phyloP scores from a whole-genome alignment of 2,888 invertebrate genomes.

The Danaus chrysippus region DNA sequence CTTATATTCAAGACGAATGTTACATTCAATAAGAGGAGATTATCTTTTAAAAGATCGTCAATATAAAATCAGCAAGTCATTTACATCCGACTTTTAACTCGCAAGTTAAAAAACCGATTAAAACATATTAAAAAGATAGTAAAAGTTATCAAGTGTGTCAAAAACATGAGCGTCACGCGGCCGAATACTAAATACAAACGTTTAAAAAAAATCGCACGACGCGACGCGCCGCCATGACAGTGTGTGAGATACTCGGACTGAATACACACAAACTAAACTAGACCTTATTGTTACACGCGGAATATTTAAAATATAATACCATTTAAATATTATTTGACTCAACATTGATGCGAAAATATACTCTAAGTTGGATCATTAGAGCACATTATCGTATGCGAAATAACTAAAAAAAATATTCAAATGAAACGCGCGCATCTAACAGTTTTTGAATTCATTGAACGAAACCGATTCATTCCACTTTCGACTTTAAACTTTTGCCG shows the following conservation, averaged over 20 bases:
- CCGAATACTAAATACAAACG: conserved; percentile 18
- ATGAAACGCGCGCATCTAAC: conserved; percentile 39
- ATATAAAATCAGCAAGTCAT: conserved; percentile 7
- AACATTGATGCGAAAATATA: neutral
- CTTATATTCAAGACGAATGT: no score
- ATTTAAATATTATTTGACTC: neutral
- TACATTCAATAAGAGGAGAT: neutral
- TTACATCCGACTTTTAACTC: conserved; percentile 12
- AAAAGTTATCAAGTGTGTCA: conserved; percentile 28
- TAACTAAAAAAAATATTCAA: neutral
- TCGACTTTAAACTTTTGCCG: conserved; percentile 39
- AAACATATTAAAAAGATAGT: conserved; percentile 21
- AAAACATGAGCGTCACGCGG: conserved; percentile 10
- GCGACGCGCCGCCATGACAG: conserved; percentile 10
- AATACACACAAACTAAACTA: neutral
- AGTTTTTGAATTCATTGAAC: conserved; percentile 56
- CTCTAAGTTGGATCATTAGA: neutral
- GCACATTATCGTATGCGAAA: neutral
- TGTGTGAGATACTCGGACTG: conserved; percentile 8
- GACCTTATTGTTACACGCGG: neutral
- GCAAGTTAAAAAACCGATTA: conserved; percentile 18
- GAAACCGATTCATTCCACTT: conserved; percentile 40
- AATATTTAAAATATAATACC: neutral
- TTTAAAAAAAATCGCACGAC: conserved; percentile 19
- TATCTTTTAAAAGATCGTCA: neutral